phyloP scores from a whole-genome alignment of 2,113 vertebrate genomes.

The Clupea harengus region DNA sequence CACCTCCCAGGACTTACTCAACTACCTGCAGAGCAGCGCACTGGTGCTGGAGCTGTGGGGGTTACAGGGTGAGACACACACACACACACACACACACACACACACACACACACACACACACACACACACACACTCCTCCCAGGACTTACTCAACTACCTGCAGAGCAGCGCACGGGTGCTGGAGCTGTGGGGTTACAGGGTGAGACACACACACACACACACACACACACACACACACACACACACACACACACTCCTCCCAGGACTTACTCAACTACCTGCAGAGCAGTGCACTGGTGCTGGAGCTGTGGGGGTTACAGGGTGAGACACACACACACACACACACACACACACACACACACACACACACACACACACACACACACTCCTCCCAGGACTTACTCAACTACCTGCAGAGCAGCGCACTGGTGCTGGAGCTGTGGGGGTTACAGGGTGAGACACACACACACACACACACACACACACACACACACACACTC shows the following conservation, averaged over 20 bases:
- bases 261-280: constrained; percentile 3
- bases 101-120: too few species aligned
- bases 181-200: constrained; percentile 84
- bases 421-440: constrained; percentile 38
- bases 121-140: too few species aligned
- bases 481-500: too few species aligned
- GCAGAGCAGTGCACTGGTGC: too few species aligned
- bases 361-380: too few species aligned
- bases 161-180: constrained; percentile 82
- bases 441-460: constrained; percentile 86
- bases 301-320: constrained; percentile 81
- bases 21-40: constrained; percentile 83
- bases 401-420: too few species aligned
- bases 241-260: too few species aligned
- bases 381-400: too few species aligned
- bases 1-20: constrained; percentile 74
- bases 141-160: constrained; percentile 76
- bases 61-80: constrained; percentile 76
- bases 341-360: too few species aligned
- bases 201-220: constrained; percentile 45
- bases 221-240: too few species aligned
- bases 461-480: too few species aligned
- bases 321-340: constrained; percentile 59
- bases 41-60: constrained; percentile 86
- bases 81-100: background rate